phyloP scores from a whole-genome alignment of 2,113 vertebrate genomes.

The Chrysemys picta region DNA sequence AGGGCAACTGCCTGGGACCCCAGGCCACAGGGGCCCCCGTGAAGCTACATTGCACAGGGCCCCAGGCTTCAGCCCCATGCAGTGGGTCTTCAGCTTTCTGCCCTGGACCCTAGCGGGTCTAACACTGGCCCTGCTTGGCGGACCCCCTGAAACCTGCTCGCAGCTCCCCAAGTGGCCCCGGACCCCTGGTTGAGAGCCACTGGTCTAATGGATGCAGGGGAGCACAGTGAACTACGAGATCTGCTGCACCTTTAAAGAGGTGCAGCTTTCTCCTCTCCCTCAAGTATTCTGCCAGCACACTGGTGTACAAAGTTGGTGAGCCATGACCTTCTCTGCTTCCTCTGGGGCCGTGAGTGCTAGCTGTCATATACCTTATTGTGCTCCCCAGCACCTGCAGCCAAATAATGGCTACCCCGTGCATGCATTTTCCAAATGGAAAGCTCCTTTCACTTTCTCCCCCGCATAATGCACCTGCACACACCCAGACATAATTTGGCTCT shows the following conservation, averaged over 20 bases:
- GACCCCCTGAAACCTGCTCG: too few relatives aligned
- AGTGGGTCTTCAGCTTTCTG: too few relatives aligned
- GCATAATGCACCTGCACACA: background rate
- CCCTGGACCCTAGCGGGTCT: too few relatives aligned
- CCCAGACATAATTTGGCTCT: background rate
- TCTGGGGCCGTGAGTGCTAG: fast-evolving
- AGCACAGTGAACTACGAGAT: background rate
- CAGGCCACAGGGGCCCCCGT: too few relatives aligned
- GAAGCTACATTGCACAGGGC: too few relatives aligned
- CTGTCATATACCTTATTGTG: background rate
- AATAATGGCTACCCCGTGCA: background rate
- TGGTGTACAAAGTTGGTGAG: background rate
- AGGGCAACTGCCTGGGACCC: too few relatives aligned
- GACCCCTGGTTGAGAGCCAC: too few relatives aligned
- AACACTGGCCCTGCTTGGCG: too few relatives aligned
- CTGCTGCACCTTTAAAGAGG: background rate
- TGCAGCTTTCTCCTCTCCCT: background rate
- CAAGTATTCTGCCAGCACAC: background rate
- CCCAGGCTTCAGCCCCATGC: too few relatives aligned
- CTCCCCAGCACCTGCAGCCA: background rate
- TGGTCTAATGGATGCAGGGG: background rate
- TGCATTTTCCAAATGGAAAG: background rate
- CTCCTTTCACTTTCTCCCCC: background rate
- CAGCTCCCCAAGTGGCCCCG: too few relatives aligned
- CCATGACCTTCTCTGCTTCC: background rate